Evolutionary conservation across 1,140 invertebrate genomes (phyloP).

Genomic region (Plutomurus gul): DNA sequence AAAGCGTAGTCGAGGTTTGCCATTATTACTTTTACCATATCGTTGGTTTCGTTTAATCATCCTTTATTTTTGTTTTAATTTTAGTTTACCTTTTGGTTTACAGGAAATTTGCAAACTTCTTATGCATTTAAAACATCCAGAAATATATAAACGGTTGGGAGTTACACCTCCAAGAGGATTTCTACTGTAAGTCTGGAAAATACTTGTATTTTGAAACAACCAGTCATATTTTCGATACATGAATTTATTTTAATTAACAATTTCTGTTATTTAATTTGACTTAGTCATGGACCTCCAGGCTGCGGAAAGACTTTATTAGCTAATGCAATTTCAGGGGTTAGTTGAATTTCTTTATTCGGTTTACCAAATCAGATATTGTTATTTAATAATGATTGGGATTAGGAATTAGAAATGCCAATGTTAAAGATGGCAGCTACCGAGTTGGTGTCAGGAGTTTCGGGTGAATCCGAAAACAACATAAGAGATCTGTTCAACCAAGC

Average conservation of each 20-base stretch:
- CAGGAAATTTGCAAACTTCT: conserved; percentile 78
- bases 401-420: conserved; percentile 71
- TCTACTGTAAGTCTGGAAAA: conserved; percentile 5
- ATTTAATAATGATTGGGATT: conserved; percentile 37
- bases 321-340: conserved; percentile 88
- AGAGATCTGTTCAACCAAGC: conserved; percentile 88
- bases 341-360: conserved; percentile 49
- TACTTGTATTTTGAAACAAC: too few relatives aligned
- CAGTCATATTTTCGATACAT: not conserved
- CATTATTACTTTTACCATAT: conserved; percentile 53
- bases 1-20: conserved; percentile 65
- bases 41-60: conserved; percentile 46
- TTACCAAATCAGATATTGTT: not conserved
- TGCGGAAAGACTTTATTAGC: conserved; percentile 81
- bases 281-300: conserved; percentile 89
- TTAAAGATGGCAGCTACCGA: conserved; percentile 88
- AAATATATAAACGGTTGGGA: conserved; percentile 77
- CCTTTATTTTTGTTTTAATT: conserved; percentile 8
- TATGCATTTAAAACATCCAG: conserved; percentile 80
- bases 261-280: conserved; percentile 45
- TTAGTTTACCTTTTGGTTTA: conserved; percentile 43
- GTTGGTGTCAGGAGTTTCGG: conserved; percentile 90
- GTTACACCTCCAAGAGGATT: conserved; percentile 81
- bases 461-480: conserved; percentile 92
- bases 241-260: not conserved